Conservation (phyloP, 2,888 invertebrate genomes). For the Gymnosoma rotundatum region DNA sequence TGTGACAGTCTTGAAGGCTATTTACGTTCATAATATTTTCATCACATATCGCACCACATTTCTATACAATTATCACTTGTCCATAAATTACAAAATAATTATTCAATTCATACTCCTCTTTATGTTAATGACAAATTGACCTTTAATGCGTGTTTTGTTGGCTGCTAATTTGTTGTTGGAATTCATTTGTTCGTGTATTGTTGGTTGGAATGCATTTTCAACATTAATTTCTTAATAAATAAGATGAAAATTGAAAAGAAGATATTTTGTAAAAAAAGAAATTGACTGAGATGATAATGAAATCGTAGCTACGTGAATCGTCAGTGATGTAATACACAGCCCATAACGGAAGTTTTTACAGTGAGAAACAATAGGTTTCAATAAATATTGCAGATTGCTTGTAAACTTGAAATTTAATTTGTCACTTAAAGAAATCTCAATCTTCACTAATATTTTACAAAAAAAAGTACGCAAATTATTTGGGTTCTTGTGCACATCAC, state of each 20-base stretch:
- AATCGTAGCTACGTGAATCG: constrained; percentile 3
- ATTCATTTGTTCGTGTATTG: neutral
- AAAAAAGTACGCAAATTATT: no score
- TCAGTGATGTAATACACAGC: neutral
- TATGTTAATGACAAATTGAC: constrained; percentile 64
- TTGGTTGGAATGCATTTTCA: neutral
- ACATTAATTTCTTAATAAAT: constrained; percentile 24
- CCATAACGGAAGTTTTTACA: neutral
- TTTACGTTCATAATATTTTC: neutral
- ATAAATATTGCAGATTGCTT: no score
- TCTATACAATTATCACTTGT: constrained; percentile 28
- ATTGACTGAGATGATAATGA: constrained; percentile 19
- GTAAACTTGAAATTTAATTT: no score
- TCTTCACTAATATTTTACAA: no score
- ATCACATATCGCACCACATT: constrained; percentile 21
- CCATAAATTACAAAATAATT: constrained; percentile 57
- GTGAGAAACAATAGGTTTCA: neutral
- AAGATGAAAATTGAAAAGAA: constrained; percentile 2
- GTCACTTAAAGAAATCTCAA: no score
- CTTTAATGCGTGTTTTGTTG: constrained; percentile 62
- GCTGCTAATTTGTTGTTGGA: constrained; percentile 7
- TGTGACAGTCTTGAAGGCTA: neutral
- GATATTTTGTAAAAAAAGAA: neutral
- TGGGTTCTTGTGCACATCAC: no score
- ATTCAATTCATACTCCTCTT: constrained; percentile 15